Evolutionary conservation across 2,888 invertebrate species (phyloP).

Genomic region (Tridacna crocea): DNA sequence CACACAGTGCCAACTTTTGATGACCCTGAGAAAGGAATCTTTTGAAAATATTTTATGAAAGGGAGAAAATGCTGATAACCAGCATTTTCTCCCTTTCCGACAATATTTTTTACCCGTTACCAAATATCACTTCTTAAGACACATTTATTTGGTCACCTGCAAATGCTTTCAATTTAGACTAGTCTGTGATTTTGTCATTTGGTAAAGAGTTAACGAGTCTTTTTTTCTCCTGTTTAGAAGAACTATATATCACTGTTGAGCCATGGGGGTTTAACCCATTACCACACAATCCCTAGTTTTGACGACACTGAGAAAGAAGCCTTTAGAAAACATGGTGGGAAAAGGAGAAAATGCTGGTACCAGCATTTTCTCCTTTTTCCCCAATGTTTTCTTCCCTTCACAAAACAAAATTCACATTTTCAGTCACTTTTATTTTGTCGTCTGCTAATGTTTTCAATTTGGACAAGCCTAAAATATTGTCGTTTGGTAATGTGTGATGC

Average conservation of each 20-base stretch:
- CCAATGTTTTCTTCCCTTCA: not conserved
- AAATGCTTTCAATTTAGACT: no score
- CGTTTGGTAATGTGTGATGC: not conserved
- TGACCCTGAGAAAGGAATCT: no score
- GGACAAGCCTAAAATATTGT: not conserved
- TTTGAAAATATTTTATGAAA: no score
- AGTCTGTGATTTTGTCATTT: no score
- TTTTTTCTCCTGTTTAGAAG: no score
- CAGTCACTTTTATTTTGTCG: no score
- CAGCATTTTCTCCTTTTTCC: not conserved
- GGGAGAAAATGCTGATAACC: not conserved
- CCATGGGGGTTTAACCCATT: no score
- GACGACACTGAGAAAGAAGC: no score
- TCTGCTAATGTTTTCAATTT: not conserved
- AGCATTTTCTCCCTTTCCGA: slow-evolving; percentile 12
- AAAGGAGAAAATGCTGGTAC: slow-evolving; percentile 2
- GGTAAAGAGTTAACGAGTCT: slow-evolving; percentile 11
- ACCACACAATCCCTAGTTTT: not conserved
- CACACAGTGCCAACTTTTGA: no score
- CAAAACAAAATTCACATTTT: no score
- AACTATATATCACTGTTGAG: no score
- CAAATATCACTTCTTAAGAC: not conserved
- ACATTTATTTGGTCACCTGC: not conserved
- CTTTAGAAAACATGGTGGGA: slow-evolving; percentile 1
- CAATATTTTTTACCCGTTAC: not conserved